phyloP scores from a whole-genome alignment of 1,140 invertebrate species.

The Trachymyrmex septentrionalis region DNA sequence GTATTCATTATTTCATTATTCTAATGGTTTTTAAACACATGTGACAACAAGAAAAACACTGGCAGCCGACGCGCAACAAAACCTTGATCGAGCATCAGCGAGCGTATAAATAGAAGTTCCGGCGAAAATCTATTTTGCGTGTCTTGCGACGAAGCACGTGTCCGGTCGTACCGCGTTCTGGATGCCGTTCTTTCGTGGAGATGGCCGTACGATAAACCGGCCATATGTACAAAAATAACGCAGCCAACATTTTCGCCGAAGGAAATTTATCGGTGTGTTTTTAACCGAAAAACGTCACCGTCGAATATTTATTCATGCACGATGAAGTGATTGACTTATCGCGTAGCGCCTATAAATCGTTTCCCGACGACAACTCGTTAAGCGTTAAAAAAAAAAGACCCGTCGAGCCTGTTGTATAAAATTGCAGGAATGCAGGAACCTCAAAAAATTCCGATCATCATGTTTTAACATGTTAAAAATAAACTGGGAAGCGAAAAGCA shows the following conservation, averaged over 20 bases:
- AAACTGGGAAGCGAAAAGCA: neutral
- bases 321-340: constrained; percentile 24
- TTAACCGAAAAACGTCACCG: neutral
- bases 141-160: constrained; percentile 38
- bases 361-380: constrained; percentile 23
- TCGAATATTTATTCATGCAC: constrained; percentile 27
- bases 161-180: constrained; percentile 35
- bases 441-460: neutral
- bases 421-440: constrained; percentile 26
- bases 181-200: neutral
- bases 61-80: neutral
- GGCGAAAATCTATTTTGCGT: constrained; percentile 69
- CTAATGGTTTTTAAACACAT: neutral
- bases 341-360: neutral
- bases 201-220: neutral
- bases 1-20: neutral
- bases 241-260: constrained; percentile 10
- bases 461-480: neutral
- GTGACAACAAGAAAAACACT: constrained; percentile 7
- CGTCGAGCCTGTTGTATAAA: neutral
- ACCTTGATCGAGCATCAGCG: constrained; percentile 35
- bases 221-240: constrained; percentile 59
- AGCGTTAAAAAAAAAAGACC: neutral
- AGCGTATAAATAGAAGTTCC: constrained; percentile 62
- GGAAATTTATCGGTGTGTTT: constrained; percentile 16